These are phyloP conservation scores for Salminus brasiliensis DNA, from an alignment of 2,113 vertebrate genomes.

Conservation along the genomic window DNA sequence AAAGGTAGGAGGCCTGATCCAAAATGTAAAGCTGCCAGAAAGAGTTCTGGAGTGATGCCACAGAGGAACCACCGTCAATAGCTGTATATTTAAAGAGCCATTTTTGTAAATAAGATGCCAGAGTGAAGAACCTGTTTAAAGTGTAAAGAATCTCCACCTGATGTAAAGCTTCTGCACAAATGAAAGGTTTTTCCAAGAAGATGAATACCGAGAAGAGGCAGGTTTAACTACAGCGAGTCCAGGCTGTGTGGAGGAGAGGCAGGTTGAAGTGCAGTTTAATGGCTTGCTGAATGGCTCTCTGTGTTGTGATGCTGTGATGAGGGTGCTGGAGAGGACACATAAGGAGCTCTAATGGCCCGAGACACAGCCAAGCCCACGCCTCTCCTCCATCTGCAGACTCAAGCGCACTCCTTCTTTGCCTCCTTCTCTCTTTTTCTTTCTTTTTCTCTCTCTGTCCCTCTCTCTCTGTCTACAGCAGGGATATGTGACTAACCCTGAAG, in stretches of 20 bases:
- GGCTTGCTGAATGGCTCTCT: constrained; percentile 42
- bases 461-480: not conserved
- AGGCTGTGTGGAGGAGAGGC: not conserved
- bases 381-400: constrained; percentile 7
- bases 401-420: not conserved
- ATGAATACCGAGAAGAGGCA: not conserved
- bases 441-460: not conserved
- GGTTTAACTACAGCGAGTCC: not conserved
- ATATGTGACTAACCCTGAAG: not conserved
- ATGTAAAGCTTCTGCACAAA: no score
- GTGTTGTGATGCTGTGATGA: constrained; percentile 41
- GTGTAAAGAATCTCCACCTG: no score
- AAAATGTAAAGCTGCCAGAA: no score
- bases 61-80: no score
- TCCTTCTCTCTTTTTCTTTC: not conserved
- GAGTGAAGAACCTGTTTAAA: no score
- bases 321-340: constrained; percentile 44
- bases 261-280: constrained; percentile 51
- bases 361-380: constrained; percentile 33
- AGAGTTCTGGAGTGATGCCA: not conserved
- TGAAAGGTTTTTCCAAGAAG: not conserved
- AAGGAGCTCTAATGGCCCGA: constrained; percentile 52
- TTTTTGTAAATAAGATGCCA: no score
- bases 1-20: not conserved
- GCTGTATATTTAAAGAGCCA: no score